A percentile compares a stretch with the other conserved stretches of the same genome.
phyloP scores from a whole-genome alignment of 2,113 vertebrate species.

The Passer montanus region DNA sequence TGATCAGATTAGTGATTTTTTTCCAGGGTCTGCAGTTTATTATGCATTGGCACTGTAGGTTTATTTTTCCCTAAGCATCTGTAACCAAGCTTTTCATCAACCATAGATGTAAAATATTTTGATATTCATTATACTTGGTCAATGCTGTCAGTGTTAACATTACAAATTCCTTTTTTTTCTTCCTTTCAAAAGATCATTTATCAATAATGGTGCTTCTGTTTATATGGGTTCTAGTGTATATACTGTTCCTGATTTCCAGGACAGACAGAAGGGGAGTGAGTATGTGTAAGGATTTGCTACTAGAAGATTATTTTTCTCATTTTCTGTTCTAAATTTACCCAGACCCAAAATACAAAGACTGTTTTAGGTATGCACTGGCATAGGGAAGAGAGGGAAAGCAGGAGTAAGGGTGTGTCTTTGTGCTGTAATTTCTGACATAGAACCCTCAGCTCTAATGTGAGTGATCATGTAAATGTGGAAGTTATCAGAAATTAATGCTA shows the following conservation, averaged over 20 bases:
- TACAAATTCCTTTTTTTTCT: neutral
- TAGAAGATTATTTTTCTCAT: neutral
- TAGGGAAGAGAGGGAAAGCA: neutral
- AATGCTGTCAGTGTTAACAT: neutral
- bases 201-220: neutral
- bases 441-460: neutral
- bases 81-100: neutral
- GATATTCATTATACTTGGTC: neutral
- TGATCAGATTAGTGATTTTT: neutral
- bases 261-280: neutral
- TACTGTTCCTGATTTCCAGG: neutral
- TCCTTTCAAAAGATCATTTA: neutral
- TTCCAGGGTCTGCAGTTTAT: neutral
- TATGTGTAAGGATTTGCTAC: neutral
- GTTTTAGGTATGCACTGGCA: neutral
- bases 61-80: neutral
- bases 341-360: neutral
- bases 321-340: neutral
- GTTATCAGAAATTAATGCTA: neutral
- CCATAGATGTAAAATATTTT: neutral
- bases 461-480: neutral
- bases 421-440: neutral
- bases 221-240: neutral
- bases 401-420: neutral
- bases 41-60: neutral